phyloP scores from a whole-genome alignment of 2,888 invertebrate genomes.

The Seladonia tumulorum region DNA sequence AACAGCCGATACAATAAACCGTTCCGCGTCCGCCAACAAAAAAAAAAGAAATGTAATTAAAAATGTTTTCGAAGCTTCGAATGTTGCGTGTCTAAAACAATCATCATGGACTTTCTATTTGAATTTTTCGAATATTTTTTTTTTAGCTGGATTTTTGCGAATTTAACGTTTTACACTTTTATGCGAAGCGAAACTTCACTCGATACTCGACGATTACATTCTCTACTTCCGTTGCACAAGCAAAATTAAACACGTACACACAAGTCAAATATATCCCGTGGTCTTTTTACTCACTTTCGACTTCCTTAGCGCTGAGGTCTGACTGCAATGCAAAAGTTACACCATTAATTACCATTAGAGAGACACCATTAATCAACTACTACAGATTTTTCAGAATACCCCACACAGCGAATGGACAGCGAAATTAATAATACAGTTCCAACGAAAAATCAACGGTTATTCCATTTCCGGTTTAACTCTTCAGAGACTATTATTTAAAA shows the following conservation, averaged over 20 bases:
- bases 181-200: constrained; percentile 42
- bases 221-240: constrained; percentile 13
- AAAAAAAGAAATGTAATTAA: neutral
- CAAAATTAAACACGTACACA: constrained; percentile 25
- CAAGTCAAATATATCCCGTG: constrained; percentile 27
- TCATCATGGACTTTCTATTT: neutral
- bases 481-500: neutral
- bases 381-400: neutral
- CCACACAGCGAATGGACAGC: no score
- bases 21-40: neutral
- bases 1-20: neutral
- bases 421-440: neutral
- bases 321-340: constrained; percentile 87
- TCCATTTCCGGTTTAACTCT: neutral
- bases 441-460: neutral
- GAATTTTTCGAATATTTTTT: neutral
- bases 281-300: constrained; percentile 92
- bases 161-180: neutral
- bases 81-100: neutral
- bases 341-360: neutral
- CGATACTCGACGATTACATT: constrained; percentile 29
- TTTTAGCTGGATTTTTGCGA: neutral
- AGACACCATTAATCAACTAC: neutral
- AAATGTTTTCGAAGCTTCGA: neutral
- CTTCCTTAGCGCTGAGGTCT: constrained; percentile 94